Conservation (phyloP, 2,888 invertebrate species). For the Nomada goodeniana region DNA sequence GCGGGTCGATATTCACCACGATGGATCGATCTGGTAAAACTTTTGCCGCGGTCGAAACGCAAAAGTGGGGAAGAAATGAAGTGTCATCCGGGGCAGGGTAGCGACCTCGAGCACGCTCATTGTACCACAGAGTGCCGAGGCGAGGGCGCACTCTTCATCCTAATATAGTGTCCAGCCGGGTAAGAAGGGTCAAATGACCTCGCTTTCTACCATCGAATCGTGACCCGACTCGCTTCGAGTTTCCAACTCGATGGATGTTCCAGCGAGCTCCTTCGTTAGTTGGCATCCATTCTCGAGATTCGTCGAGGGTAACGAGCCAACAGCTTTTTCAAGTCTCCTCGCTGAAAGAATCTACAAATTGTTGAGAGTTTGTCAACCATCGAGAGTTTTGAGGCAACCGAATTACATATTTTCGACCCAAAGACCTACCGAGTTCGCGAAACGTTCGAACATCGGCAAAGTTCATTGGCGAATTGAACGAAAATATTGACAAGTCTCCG, state of each 20-base stretch:
- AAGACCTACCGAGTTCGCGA: slow-evolving; percentile 6
- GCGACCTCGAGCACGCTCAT: background rate
- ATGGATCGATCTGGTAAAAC: background rate
- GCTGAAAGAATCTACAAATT: background rate
- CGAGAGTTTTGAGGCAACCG: too few relatives aligned
- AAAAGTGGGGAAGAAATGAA: background rate
- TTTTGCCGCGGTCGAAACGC: background rate
- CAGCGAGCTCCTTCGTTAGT: background rate
- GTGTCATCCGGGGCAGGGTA: too few relatives aligned
- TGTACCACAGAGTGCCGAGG: background rate
- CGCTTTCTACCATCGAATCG: slow-evolving; percentile 13
- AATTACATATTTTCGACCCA: slow-evolving; percentile 8
- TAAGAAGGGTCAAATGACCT: slow-evolving; percentile 12
- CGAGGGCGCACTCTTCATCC: background rate
- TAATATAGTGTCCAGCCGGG: background rate
- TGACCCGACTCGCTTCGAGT: slow-evolving; percentile 7
- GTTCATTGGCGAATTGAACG: background rate
- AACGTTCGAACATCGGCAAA: slow-evolving; percentile 13
- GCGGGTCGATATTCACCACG: background rate
- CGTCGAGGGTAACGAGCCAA: background rate
- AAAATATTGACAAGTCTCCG: too few relatives aligned
- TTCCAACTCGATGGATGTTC: background rate
- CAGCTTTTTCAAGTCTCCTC: background rate
- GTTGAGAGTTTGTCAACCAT: background rate
- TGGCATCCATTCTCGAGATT: background rate